These are phyloP conservation scores for Onychostruthus taczanowskii DNA, from an alignment of 2,113 vertebrate species.

Conservation along the genomic window DNA sequence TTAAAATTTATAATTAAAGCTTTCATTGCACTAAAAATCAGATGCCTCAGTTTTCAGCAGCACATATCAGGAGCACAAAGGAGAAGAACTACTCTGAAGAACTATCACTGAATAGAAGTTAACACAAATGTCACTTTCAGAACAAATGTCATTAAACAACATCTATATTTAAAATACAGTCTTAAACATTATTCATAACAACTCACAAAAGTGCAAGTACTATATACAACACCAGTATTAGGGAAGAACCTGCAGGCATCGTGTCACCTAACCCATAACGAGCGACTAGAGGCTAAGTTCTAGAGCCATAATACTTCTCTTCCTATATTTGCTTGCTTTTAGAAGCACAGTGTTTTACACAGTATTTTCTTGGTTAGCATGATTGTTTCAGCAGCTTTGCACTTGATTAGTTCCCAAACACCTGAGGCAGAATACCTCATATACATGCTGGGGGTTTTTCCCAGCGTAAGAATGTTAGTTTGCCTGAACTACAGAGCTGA, in stretches of 20 bases:
- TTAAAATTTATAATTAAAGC: not conserved
- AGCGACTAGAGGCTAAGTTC: not conserved
- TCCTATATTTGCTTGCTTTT: not conserved
- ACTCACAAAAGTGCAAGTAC: not conserved
- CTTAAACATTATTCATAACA: not conserved
- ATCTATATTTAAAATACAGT: not conserved
- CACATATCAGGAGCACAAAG: not conserved
- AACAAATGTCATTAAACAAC: not conserved
- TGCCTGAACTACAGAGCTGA: not conserved
- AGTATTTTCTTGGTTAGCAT: not conserved
- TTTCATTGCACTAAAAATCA: not conserved
- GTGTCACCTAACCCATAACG: not conserved
- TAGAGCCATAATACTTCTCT: not conserved
- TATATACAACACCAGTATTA: not conserved
- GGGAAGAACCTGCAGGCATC: not conserved
- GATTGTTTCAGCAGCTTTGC: not conserved
- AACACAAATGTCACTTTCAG: not conserved
- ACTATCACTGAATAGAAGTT: not conserved
- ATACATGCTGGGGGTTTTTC: not conserved
- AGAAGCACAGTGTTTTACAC: not conserved
- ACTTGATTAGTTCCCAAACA: not conserved
- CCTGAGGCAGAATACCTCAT: not conserved
- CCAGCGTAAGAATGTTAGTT: not conserved
- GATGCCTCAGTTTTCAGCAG: not conserved
- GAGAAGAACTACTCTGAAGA: not conserved